A percentile compares a stretch with the other conserved stretches of the same genome.
phyloP scores from a whole-genome alignment of 2,113 vertebrate species.

The Toxotes jaculatrix region DNA sequence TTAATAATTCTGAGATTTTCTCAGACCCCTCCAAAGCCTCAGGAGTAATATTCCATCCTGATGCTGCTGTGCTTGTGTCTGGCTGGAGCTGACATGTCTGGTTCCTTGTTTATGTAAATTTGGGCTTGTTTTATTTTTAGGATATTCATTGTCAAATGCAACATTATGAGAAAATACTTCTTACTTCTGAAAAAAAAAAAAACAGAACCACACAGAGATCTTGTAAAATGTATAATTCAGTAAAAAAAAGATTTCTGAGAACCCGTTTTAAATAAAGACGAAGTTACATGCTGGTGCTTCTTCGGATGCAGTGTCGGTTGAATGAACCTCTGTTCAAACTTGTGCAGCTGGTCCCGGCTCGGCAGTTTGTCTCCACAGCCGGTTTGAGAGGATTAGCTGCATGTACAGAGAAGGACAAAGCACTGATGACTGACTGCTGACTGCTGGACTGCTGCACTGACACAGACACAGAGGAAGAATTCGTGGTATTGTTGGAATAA shows the following conservation, averaged over 20 bases:
- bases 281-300: conserved; percentile 52
- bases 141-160: no score
- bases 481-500: conserved; percentile 82
- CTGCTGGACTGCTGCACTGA: neutral
- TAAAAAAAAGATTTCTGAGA: neutral
- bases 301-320: neutral
- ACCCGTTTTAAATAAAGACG: neutral
- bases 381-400: neutral
- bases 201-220: neutral
- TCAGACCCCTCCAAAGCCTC: no score
- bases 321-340: neutral
- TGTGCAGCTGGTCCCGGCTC: neutral
- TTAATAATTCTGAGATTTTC: no score
- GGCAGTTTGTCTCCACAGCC: neutral
- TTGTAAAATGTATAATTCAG: neutral
- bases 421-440: neutral
- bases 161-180: no score
- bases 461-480: neutral
- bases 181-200: no score
- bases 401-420: neutral
- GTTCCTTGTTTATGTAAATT: no score
- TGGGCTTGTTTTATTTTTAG: no score
- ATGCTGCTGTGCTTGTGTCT: no score
- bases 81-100: no score
- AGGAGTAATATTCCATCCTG: no score